A percentile compares a stretch with the other conserved stretches of the same genome.
Evolutionary conservation across 2,797 vertebrate genomes (phyloP).

Genomic region (Pseudochirops corinnae): DNA sequence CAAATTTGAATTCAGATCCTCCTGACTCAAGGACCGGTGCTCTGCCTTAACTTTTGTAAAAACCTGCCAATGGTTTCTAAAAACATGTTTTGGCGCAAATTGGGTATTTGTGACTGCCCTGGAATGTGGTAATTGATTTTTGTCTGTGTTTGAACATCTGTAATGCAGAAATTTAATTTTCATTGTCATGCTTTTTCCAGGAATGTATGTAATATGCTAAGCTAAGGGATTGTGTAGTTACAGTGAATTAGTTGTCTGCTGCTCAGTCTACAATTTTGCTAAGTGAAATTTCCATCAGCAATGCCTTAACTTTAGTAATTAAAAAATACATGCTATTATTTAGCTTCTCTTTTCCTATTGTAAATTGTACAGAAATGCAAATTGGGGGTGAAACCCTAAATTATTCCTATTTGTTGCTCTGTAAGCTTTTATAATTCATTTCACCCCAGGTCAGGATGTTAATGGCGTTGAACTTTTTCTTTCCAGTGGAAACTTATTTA

Average conservation of each 20-base stretch:
- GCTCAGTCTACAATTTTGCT: background rate
- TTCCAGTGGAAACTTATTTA: constrained; percentile 77
- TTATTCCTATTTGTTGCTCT: constrained; percentile 72
- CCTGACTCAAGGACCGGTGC: no score
- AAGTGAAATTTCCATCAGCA: background rate
- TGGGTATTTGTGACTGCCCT: background rate
- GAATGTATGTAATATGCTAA: background rate
- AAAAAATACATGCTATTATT: constrained; percentile 43
- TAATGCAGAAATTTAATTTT: constrained; percentile 20
- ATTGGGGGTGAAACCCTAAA: constrained; percentile 40
- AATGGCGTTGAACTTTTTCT: constrained; percentile 74
- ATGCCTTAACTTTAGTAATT: constrained; percentile 52
- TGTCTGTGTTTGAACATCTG: background rate
- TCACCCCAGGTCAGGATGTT: constrained; percentile 75
- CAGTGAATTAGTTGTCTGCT: background rate
- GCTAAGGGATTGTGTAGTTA: background rate
- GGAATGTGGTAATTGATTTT: background rate
- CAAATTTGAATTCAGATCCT: no score
- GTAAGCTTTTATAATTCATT: constrained; percentile 66
- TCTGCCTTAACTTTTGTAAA: background rate
- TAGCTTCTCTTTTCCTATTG: constrained; percentile 65
- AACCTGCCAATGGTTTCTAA: background rate
- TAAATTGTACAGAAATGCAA: constrained; percentile 68
- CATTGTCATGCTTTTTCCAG: background rate
- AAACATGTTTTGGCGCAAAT: background rate